Conservation (phyloP, 30 jellyfish, hydroid and myxozoan species). For the Phacellophora camtschatica region DNA sequence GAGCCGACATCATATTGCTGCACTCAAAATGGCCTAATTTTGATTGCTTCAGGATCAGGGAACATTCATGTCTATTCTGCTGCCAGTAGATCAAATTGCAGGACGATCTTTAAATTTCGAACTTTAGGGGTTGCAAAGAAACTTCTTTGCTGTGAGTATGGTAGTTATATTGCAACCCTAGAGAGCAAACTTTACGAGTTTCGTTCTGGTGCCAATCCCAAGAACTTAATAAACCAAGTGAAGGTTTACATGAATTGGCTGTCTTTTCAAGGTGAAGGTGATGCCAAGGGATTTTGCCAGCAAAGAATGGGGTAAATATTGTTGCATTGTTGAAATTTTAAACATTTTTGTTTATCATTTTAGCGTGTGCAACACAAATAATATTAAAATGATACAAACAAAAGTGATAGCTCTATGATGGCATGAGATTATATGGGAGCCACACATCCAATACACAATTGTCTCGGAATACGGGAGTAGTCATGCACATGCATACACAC, state of each 20-base stretch:
- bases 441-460: too few species aligned
- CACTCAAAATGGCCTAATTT: slow-evolving; percentile 59
- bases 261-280: neutral
- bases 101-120: slow-evolving; percentile 34
- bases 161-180: slow-evolving; percentile 53
- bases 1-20: slow-evolving; percentile 82
- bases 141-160: slow-evolving; percentile 42
- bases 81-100: slow-evolving; percentile 42
- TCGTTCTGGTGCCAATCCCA: slow-evolving; percentile 27
- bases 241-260: slow-evolving; percentile 72
- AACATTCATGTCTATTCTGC: slow-evolving; percentile 54
- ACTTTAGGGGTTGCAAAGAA: slow-evolving; percentile 60
- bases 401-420: too few species aligned
- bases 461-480: too few species aligned
- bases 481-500: too few species aligned
- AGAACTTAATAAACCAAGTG: slow-evolving; percentile 31
- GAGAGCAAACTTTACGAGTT: slow-evolving; percentile 65
- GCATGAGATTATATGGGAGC: too few species aligned
- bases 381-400: too few species aligned
- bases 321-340: too few species aligned
- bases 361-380: too few species aligned
- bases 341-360: too few species aligned
- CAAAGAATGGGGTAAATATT: slow-evolving; percentile 39
- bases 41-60: slow-evolving; percentile 58
- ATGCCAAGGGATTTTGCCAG: neutral